These are phyloP conservation scores for Leptonema lineaticorne DNA, from an alignment of 1,140 invertebrate species.

Conservation along the genomic window DNA sequence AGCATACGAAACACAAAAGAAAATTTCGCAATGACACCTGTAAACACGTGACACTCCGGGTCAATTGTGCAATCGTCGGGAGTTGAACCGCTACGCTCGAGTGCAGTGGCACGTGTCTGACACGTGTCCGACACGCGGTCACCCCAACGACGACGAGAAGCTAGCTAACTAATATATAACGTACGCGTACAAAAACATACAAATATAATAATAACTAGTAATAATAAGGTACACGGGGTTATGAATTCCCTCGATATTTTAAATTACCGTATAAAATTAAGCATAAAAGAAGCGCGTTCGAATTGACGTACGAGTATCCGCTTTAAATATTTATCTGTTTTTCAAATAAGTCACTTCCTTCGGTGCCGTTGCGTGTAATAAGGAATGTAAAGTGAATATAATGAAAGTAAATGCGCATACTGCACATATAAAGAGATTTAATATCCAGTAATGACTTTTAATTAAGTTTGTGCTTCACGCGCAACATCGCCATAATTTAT, in stretches of 20 bases:
- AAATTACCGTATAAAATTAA: background rate
- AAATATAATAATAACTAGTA: no score
- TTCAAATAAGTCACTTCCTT: background rate
- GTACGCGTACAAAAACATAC: no score
- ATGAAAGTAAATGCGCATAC: background rate
- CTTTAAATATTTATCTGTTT: background rate
- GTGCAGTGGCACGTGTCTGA: constrained; percentile 16
- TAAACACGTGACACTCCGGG: constrained; percentile 15
- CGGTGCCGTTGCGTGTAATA: background rate
- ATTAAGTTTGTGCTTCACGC: no score
- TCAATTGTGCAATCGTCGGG: constrained; percentile 17
- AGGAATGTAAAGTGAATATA: background rate
- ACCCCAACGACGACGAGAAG: no score
- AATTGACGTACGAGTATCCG: background rate
- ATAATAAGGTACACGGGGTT: no score
- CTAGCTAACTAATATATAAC: no score
- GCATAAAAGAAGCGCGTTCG: background rate
- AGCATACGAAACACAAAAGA: constrained; percentile 14
- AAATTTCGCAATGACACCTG: constrained; percentile 24
- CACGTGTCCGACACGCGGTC: constrained; percentile 20
- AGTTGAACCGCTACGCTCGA: background rate
- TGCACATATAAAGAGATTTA: no score
- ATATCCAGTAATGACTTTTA: no score
- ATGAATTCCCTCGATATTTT: no score
- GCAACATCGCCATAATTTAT: no score